Conservation (phyloP, 2,797 vertebrate genomes). For the Mastacembelus armatus region DNA sequence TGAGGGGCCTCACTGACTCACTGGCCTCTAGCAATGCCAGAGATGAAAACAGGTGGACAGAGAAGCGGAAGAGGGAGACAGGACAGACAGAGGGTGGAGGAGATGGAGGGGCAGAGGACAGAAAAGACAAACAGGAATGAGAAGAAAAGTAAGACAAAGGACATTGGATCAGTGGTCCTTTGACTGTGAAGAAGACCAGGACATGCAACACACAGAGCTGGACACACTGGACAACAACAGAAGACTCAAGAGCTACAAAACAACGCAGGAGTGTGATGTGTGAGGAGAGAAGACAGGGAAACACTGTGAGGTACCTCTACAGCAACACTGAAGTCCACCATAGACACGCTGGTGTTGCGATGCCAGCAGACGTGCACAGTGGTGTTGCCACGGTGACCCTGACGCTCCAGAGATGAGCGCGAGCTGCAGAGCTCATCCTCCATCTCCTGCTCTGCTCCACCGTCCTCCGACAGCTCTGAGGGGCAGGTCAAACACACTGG, state of each 20-base stretch:
- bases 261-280: background rate
- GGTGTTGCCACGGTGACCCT: constrained; percentile 91
- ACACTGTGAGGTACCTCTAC: constrained; percentile 87
- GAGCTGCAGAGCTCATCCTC: constrained; percentile 93
- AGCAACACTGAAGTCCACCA: constrained; percentile 95
- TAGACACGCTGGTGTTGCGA: constrained; percentile 95
- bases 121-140: constrained; percentile 29
- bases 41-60: constrained; percentile 24
- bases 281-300: constrained; percentile 22
- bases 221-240: constrained; percentile 13
- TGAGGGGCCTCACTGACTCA: constrained; percentile 75
- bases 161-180: constrained; percentile 24
- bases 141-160: constrained; percentile 28
- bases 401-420: constrained; percentile 92
- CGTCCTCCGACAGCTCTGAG: constrained; percentile 90
- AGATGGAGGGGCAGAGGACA: constrained; percentile 7
- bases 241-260: background rate
- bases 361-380: constrained; percentile 97
- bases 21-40: constrained; percentile 75
- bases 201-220: background rate
- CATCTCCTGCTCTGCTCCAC: constrained; percentile 88
- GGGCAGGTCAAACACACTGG: background rate
- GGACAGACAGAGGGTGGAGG: background rate
- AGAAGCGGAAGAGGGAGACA: constrained; percentile 26
- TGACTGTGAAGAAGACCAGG: constrained; percentile 9